Evolutionary conservation across 2,797 vertebrate genomes (phyloP).

Genomic region (Phalloptychus januarius): DNA sequence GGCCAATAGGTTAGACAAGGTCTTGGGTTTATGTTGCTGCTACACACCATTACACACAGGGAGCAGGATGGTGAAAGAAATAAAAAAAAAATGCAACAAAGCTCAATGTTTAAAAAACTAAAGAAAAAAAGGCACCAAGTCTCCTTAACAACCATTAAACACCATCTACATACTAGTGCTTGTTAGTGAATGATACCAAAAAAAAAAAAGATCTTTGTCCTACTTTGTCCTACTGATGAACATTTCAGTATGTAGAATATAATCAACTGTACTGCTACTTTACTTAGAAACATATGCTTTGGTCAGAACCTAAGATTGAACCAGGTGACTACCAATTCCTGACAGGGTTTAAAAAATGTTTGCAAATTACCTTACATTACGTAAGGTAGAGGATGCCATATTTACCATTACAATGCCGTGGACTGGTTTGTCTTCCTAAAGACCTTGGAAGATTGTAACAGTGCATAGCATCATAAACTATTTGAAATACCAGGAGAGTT

Average conservation of each 20-base stretch:
- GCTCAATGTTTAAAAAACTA: neutral
- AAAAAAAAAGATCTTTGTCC: neutral
- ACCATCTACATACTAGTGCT: neutral
- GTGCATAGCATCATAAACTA: neutral
- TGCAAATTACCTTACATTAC: neutral
- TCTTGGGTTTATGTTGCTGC: neutral
- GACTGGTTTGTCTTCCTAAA: neutral
- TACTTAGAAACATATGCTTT: neutral
- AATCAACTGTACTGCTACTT: neutral
- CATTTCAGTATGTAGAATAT: neutral
- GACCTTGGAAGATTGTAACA: neutral
- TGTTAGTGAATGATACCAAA: neutral
- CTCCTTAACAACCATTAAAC: neutral
- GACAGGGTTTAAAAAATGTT: neutral
- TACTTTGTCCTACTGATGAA: neutral
- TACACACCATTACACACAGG: neutral
- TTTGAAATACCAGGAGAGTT: neutral
- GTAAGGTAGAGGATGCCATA: neutral
- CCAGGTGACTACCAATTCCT: no score
- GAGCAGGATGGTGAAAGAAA: neutral
- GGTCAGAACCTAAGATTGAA: no score
- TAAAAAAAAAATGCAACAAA: neutral
- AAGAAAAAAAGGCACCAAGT: neutral
- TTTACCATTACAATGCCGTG: neutral
- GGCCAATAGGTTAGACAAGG: neutral